Percentiles rank a stretch among this genome's conserved stretches.
Conservation (phyloP, 2,113 vertebrate genomes). For the Crotalus viridis region DNA sequence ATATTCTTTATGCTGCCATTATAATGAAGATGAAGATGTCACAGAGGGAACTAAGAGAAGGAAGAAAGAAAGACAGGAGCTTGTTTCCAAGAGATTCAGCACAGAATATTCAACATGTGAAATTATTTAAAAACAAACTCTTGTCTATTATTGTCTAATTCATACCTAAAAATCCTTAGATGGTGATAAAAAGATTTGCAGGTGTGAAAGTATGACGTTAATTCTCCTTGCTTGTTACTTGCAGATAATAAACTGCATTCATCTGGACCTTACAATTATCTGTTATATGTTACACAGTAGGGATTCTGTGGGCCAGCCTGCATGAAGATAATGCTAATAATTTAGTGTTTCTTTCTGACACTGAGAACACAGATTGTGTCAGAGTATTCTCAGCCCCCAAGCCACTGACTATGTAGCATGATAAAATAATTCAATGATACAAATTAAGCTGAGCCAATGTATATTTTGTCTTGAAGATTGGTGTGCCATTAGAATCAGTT, state of each 20-base stretch:
- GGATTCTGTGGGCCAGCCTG: slow-evolving; percentile 11
- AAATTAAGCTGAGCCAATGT: background rate
- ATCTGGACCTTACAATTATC: slow-evolving; percentile 6
- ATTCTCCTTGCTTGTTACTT: slow-evolving; percentile 19
- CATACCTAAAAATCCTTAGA: background rate
- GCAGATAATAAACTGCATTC: slow-evolving; percentile 24
- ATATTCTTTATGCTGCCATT: background rate
- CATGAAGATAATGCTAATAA: slow-evolving; percentile 9
- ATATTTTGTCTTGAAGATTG: slow-evolving; percentile 35
- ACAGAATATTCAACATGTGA: background rate
- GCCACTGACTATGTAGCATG: background rate
- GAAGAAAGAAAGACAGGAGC: accelerated
- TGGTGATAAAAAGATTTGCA: background rate
- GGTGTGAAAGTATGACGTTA: background rate
- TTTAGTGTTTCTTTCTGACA: slow-evolving; percentile 12
- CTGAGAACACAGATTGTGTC: slow-evolving; percentile 6
- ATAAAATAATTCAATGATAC: background rate
- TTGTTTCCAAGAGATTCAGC: slow-evolving; percentile 9
- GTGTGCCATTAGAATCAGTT: background rate
- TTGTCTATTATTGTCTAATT: slow-evolving; percentile 17
- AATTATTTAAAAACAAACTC: slow-evolving; percentile 4
- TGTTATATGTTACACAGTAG: background rate
- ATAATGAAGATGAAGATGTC: background rate
- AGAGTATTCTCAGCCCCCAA: background rate
- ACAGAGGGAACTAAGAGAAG: background rate